Conservation (phyloP, 2,888 invertebrate genomes). For the Diogma glabrata region DNA sequence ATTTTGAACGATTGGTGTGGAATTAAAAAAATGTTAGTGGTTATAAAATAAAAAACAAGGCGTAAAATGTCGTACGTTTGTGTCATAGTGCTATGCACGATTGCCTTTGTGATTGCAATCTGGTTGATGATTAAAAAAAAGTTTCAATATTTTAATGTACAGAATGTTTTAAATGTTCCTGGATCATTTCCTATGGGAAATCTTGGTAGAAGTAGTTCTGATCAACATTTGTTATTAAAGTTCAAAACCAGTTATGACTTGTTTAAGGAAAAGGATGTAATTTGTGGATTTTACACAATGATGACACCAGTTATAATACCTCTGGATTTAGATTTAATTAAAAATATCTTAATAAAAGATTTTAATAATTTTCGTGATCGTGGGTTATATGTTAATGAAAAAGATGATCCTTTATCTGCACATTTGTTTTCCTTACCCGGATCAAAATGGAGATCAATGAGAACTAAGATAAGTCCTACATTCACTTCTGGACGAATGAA, state of each 20-base stretch:
- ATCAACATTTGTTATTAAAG: conserved; percentile 3
- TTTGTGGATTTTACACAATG: conserved; percentile 9
- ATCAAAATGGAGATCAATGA: conserved; percentile 9
- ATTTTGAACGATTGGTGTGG: no score
- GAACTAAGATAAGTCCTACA: conserved; percentile 11
- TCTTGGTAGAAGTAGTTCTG: not conserved
- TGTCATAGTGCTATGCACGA: no score
- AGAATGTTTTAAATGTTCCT: not conserved
- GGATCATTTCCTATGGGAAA: conserved; percentile 2
- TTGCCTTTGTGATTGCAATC: no score
- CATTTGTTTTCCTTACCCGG: conserved; percentile 11
- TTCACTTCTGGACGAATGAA: conserved; percentile 14
- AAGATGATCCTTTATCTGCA: conserved; percentile 12
- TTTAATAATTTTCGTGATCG: conserved; percentile 13
- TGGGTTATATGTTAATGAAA: conserved; percentile 11
- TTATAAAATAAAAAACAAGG: no score
- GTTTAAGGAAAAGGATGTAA: conserved; percentile 10
- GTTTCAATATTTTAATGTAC: no score
- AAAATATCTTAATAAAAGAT: conserved; percentile 10
- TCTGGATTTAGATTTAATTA: conserved; percentile 9
- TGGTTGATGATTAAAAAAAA: no score
- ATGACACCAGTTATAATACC: conserved; percentile 5
- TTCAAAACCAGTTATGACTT: conserved; percentile 6
- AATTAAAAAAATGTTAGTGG: no score
- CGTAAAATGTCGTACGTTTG: no score